Evolutionary conservation across 2,888 invertebrate genomes (phyloP), one percentile per base, ranked within the genome.

Genomic region (Heliconius ethilla): DNA sequence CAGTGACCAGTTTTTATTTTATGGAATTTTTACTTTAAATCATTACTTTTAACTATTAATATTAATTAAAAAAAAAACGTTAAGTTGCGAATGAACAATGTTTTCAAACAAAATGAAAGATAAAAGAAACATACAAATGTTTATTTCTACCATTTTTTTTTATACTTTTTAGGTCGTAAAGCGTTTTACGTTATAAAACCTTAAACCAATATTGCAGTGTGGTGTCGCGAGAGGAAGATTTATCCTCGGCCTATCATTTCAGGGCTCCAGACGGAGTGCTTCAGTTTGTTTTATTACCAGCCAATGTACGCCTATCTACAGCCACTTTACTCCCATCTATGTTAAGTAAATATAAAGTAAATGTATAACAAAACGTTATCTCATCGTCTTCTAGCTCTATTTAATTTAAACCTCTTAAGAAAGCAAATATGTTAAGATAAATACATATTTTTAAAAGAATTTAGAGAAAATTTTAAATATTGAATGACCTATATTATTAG

Each of bases 281-380:
- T 59, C n/a, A 55, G 55, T 72, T 72, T 72, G 59, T 72, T 72
- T 72, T 72, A 72, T 55, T 72, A 72, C 55, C n/a, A 72, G 6
- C 55, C 51, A 51, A 29, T 45, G 51, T 59, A 55, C 70, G 70
- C 55, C 51, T 55, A 45, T 70, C 70, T 67, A 67, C 40, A 67
- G 11, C 25, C 40, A 67, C 67, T 40, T 40, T 67, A 15, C 67
- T 67, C 40, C 67, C 67, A 40, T 67, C 25, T 67, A 40, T 40
- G 40, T 37, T 40, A 67, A 67, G 67, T 67, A 67, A 67, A 67
- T 6, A 37, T 40, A n/a, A 67, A 67, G 67, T 3, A 51, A 11
- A 40, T 40, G 11, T 65, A 65, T 22, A 65, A 65, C 65, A 10
- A 65, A 65, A 33, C 33, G 3, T 65, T 65, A 0, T 65, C 29